phyloP scores from a whole-genome alignment of 2,113 vertebrate genomes.

The Equus przewalskii region DNA sequence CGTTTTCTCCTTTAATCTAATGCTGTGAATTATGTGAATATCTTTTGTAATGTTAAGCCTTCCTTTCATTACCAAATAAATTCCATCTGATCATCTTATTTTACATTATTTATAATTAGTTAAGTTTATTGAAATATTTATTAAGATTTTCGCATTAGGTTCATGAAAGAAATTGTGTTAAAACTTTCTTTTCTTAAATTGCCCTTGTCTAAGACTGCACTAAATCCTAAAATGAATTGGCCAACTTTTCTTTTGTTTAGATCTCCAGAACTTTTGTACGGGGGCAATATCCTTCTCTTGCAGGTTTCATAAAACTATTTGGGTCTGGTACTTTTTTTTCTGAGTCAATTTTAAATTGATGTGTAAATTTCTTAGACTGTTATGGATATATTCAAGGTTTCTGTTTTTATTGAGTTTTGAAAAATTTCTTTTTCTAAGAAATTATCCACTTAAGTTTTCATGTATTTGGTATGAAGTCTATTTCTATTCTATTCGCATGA shows the following conservation, averaged over 20 bases:
- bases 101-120: slow-evolving; percentile 12
- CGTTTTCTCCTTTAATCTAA: neutral
- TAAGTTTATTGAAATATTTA: slow-evolving; percentile 17
- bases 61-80: neutral
- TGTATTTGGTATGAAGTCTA: neutral
- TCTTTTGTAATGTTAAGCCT: neutral
- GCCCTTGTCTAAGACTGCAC: neutral
- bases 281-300: neutral
- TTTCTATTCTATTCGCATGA: neutral
- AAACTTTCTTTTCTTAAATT: neutral
- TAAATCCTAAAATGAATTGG: neutral
- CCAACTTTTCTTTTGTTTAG: neutral
- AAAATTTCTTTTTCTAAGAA: slow-evolving; percentile 32
- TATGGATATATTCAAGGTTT: neutral
- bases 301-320: neutral
- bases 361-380: neutral
- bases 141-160: slow-evolving; percentile 25
- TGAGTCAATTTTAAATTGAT: slow-evolving; percentile 36
- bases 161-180: slow-evolving; percentile 1
- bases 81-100: neutral
- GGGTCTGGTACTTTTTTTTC: neutral
- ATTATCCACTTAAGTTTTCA: neutral
- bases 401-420: slow-evolving; percentile 25
- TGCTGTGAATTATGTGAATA: neutral
- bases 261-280: slow-evolving; percentile 9